Evolutionary conservation across 2,888 invertebrate species (phyloP), one percentile per base, ranked within the genome.

Genomic region (Metellina segmentata): DNA sequence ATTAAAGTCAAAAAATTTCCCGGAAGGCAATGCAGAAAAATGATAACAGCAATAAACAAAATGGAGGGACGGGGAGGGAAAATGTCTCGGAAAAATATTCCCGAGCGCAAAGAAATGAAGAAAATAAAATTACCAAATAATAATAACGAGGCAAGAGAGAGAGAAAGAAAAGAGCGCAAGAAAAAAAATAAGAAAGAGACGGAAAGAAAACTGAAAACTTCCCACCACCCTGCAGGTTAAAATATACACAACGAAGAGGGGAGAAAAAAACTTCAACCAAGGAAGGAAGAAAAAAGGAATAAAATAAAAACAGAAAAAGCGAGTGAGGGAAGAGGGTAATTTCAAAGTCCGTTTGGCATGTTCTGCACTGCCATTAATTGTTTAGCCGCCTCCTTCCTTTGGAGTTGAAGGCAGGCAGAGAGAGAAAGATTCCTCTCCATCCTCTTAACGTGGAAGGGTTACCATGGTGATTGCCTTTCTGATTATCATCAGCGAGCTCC

Each of bases 1-100:
- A 91, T 91, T 91, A 87, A 91, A 91, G 91, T 91, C 91, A 91
- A 91, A 91, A 91, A 83, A 91, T 82, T 74, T 91, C 74, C 34
- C 79, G 19, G 83, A 77, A 91, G 87, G 87, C 83, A 78, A 70
- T 70, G 51, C 74, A 77, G 86, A 70, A 91, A 87, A 91, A 91
- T 91, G 91, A 91, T 91, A 91, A 91, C 91, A 87, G 83, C 91
- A 87, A 87, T 91, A 91, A 87, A 91, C 91, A 91, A 87, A 87
- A 91, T 88, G 81, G 69, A 71, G 19, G 71, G 13, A 85, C n/a
- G 52, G 20, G 16, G 20, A 19, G 72, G 61, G 16, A 61, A 51
- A 71, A 74, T 52, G 69, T 81, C 70, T 71, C 13, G 7, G 71
- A 83, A 52, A 87, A 87, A 87, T 82, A 86, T 81, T 91, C 83